These are phyloP conservation scores for Heterotis niloticus DNA, from an alignment of 2,113 vertebrate genomes.

Conservation along the genomic window DNA sequence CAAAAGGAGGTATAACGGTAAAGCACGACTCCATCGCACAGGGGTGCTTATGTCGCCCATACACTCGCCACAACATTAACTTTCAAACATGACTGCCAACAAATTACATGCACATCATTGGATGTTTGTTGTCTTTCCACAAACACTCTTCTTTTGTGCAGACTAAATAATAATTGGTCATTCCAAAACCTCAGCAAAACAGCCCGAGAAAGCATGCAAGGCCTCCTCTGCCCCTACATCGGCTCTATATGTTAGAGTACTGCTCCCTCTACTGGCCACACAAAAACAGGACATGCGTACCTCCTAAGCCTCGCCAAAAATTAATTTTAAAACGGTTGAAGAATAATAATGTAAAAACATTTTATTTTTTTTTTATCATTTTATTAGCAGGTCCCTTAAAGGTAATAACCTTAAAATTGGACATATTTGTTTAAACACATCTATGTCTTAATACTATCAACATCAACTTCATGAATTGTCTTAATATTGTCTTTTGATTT, in stretches of 20 bases:
- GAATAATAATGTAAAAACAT: no score
- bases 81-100: not conserved
- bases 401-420: no score
- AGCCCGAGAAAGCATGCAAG: not conserved
- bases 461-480: no score
- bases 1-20: not conserved
- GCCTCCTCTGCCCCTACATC: not conserved
- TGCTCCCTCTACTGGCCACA: slow-evolving; percentile 30
- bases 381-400: no score
- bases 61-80: no score
- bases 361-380: no score
- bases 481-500: no score
- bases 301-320: not conserved
- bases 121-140: not conserved
- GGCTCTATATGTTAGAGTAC: slow-evolving; percentile 10
- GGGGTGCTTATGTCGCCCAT: not conserved
- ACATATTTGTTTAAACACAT: no score
- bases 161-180: not conserved
- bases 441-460: no score
- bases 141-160: not conserved
- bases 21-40: not conserved
- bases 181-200: not conserved
- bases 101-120: slow-evolving; percentile 3
- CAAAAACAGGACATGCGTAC: not conserved
- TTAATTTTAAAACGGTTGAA: no score